Percentiles rank a stretch among this genome's conserved stretches.
Conservation (phyloP, 2,888 invertebrate genomes). For the Aleiodes alternator region DNA sequence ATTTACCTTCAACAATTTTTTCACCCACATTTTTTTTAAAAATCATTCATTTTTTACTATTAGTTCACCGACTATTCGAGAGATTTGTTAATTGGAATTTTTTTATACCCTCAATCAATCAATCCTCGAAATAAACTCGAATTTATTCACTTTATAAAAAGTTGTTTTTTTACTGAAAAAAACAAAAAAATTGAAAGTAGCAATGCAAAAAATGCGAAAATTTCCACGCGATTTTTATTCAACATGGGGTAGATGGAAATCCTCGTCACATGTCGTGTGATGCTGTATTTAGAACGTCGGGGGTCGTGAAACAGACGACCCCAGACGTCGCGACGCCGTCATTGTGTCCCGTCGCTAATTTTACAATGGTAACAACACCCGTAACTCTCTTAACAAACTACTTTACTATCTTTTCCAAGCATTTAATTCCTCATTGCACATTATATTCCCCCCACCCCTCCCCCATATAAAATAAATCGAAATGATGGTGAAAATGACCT, state of each 20-base stretch:
- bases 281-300: slow-evolving; percentile 71
- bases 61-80: too few species aligned
- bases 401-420: background rate
- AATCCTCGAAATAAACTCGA: too few species aligned
- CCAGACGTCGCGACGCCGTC: slow-evolving; percentile 73
- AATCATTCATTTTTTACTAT: too few species aligned
- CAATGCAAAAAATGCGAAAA: background rate
- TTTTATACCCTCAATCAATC: too few species aligned
- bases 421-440: background rate
- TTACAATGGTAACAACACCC: slow-evolving; percentile 69
- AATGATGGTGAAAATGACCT: too few species aligned
- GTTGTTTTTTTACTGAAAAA: background rate
- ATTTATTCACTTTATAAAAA: too few species aligned
- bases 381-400: slow-evolving; percentile 25
- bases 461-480: too few species aligned
- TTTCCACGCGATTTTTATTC: slow-evolving; percentile 16
- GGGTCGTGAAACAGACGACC: slow-evolving; percentile 71
- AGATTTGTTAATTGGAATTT: too few species aligned
- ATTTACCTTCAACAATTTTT: too few species aligned
- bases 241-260: slow-evolving; percentile 25
- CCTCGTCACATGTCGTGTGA: slow-evolving; percentile 51
- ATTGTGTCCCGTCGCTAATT: slow-evolving; percentile 75
- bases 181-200: background rate
- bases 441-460: background rate
- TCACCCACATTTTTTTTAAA: too few species aligned